Base-by-base conservation (phyloP, 2,797 vertebrate species). In the Cyclura pinguis region DNA sequence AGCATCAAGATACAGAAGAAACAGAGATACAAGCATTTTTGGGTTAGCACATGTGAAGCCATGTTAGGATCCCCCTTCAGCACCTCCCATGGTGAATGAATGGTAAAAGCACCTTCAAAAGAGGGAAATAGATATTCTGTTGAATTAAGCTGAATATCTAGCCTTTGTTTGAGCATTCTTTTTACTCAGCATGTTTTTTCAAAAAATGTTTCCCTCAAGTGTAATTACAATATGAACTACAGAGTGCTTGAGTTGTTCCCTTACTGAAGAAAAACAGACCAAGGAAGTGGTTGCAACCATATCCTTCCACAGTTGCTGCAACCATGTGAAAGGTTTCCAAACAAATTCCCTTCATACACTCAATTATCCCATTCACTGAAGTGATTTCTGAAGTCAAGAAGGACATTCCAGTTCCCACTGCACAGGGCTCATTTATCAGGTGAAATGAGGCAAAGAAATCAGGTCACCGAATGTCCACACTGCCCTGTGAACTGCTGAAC, bases 361-460 rank as follows among this genome's bases (percentile, higher is more conserved):
- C 93, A 95, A 93, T 96, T 95, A 96, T 93, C 84, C 92, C 86
- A 88, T 90, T 94, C 92, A 85, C 82, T 87, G 84, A 91, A 92
- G 84, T 84, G 92, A 92, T 94, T 93, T 95, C 92, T 86, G 76
- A 89, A 0, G 20, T 92, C 0, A 0, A 76, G 91, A 0, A 88
- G 86, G 90, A 94, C 87, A 94, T 78, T 91, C 92, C 86, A 93
- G 91, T 93, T 96, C 92, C 93, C 93, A 73, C 86, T 55, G 90
- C 94, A 92, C 92, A 77, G 89, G 32, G 1, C 91, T 96, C 95
- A 96, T 96, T 96, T 96, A 94, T 96, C 95, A 96, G 95, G 92
- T 93, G 96, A 96, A 96, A 96, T 94, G 96, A 96, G 93, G 95
- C 95, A 96, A 90, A 92, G 93, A 93, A 95, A 94, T 95, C 12